Percentiles rank a stretch among this genome's conserved stretches.
phyloP scores from a whole-genome alignment of 2,888 invertebrate genomes.

The Polyommatus icarus region DNA sequence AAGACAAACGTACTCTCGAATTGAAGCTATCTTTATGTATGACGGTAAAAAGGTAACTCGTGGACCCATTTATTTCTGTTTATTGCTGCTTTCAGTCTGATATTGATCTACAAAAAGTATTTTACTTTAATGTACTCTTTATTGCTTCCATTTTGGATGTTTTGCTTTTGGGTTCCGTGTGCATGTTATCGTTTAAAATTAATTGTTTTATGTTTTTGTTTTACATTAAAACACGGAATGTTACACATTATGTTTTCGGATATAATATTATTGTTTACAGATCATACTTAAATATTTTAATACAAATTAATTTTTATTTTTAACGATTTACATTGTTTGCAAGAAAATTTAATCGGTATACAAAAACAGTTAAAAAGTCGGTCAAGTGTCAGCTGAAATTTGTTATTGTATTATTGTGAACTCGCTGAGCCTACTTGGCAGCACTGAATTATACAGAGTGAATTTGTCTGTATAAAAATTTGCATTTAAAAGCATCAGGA shows the following conservation, averaged over 20 bases:
- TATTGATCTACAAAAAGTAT: not conserved
- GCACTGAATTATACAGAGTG: slow-evolving; percentile 11
- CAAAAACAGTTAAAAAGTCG: not conserved
- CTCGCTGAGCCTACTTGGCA: slow-evolving; percentile 2
- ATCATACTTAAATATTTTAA: not conserved
- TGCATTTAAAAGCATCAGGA: slow-evolving; percentile 17
- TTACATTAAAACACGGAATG: too few species aligned
- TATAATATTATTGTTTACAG: not conserved
- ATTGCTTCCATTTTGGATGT: not conserved
- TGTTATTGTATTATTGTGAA: slow-evolving; percentile 11
- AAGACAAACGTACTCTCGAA: slow-evolving; percentile 4
- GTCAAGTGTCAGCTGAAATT: slow-evolving; percentile 5
- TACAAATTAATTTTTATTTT: not conserved
- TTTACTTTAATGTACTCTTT: slow-evolving; percentile 1
- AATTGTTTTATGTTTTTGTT: not conserved
- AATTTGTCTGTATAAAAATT: slow-evolving; percentile 4
- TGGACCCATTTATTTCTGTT: slow-evolving; percentile 7
- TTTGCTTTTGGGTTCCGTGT: not conserved
- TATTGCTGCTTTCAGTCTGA: not conserved
- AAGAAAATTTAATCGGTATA: not conserved
- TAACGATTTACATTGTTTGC: not conserved
- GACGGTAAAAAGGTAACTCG: slow-evolving; percentile 10
- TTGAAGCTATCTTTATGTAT: slow-evolving; percentile 24
- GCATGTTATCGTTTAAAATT: not conserved
- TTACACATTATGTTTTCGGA: too few species aligned